phyloP scores from a whole-genome alignment of 2,113 vertebrate species.

The Nanorana parkeri region DNA sequence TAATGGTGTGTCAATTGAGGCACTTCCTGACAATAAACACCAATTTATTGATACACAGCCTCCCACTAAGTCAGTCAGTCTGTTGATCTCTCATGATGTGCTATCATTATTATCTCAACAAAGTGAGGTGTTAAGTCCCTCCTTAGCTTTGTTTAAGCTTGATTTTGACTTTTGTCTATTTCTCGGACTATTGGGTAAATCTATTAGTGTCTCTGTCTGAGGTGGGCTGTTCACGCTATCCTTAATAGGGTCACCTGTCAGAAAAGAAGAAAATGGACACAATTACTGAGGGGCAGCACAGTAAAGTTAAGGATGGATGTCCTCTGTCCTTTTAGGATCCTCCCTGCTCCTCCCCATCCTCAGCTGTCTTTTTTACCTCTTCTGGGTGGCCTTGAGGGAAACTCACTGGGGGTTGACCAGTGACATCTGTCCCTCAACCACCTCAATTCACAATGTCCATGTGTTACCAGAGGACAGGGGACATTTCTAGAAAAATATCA shows the following conservation, averaged over 20 bases:
- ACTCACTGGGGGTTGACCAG: conserved; percentile 3
- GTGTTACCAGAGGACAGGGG: conserved; percentile 12
- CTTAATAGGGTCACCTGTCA: conserved; percentile 21
- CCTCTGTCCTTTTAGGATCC: conserved; percentile 5
- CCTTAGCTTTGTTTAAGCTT: conserved; percentile 7
- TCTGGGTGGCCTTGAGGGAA: conserved; percentile 35
- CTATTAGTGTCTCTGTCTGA: neutral
- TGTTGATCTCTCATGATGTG: conserved; percentile 30
- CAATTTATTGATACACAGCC: neutral
- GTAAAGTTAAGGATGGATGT: conserved; percentile 5
- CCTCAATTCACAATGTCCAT: neutral
- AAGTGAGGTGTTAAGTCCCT: conserved; percentile 37
- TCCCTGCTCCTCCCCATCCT: conserved; percentile 5
- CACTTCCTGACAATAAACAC: conserved; percentile 25
- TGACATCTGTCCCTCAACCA: conserved; percentile 46
- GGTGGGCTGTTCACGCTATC: neutral
- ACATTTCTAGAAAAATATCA: neutral
- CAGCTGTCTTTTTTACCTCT: conserved; percentile 1
- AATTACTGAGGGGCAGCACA: neutral
- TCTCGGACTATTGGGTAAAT: neutral
- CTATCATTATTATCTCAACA: conserved; percentile 33
- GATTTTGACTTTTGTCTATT: conserved; percentile 7
- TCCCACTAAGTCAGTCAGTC: neutral
- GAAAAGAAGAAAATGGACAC: conserved; percentile 13
- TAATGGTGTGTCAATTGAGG: conserved; percentile 22